Conservation (phyloP, 1,140 invertebrate species). For the Euglossa dilemma region DNA sequence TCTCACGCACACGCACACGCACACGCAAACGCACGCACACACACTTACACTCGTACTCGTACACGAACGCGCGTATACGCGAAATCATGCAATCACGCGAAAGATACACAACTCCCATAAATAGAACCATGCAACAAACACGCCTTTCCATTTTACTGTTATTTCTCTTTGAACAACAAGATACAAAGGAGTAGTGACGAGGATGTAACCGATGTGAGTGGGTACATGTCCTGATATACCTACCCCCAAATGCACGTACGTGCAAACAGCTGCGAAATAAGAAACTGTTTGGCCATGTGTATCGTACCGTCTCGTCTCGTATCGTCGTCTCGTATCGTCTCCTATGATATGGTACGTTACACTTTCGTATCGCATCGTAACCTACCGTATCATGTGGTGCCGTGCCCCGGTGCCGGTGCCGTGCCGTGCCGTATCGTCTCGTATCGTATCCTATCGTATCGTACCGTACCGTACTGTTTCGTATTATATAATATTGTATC, state of each 20-base stretch:
- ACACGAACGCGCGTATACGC: not conserved
- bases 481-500: not conserved
- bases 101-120: constrained; percentile 15
- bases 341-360: not conserved
- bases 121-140: constrained; percentile 36
- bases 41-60: too few relatives aligned
- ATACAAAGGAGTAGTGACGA: constrained; percentile 13
- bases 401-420: too few relatives aligned
- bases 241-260: constrained; percentile 23
- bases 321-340: not conserved
- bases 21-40: not conserved
- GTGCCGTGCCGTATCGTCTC: not conserved
- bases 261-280: constrained; percentile 14
- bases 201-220: constrained; percentile 15
- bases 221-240: constrained; percentile 22
- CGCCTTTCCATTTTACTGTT: constrained; percentile 2
- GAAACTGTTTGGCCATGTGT: not conserved
- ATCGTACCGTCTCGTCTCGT: not conserved
- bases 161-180: not conserved
- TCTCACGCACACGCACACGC: too few relatives aligned
- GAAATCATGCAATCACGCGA: constrained; percentile 10
- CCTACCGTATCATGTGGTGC: not conserved
- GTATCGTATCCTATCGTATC: not conserved
- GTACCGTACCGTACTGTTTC: not conserved
- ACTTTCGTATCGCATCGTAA: not conserved